Evolutionary conservation across 2,797 vertebrate species (phyloP).

Genomic region (Phrynocephalus forsythii): DNA sequence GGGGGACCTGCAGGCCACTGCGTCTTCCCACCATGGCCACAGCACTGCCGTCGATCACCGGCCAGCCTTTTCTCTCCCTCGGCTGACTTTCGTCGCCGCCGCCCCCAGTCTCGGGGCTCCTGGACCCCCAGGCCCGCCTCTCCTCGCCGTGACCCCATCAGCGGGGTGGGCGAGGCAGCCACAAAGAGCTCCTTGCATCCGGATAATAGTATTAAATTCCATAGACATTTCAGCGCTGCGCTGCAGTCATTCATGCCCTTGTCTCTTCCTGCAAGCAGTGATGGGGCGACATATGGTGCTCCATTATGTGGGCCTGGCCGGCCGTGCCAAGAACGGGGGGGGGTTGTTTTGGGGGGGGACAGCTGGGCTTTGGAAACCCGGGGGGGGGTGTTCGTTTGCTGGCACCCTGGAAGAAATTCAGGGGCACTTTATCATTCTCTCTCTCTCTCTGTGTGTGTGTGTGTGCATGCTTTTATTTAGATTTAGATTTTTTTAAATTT

Average conservation of each 20-base stretch:
- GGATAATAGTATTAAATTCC: slow-evolving; percentile 82
- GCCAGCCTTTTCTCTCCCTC: no score
- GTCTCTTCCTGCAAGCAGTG: slow-evolving; percentile 71
- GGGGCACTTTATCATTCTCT: no score
- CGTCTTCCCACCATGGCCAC: neutral
- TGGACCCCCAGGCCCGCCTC: neutral
- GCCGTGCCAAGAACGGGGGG: slow-evolving; percentile 54
- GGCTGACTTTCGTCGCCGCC: no score
- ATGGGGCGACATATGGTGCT: slow-evolving; percentile 78
- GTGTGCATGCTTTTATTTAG: no score
- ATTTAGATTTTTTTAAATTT: no score
- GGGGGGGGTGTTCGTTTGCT: slow-evolving; percentile 8
- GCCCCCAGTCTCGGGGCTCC: neutral
- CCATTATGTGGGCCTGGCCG: slow-evolving; percentile 73
- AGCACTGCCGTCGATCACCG: neutral
- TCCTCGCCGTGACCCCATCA: slow-evolving; percentile 57
- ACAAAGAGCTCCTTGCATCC: slow-evolving; percentile 77
- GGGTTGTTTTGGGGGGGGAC: slow-evolving; percentile 70
- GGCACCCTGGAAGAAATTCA: neutral
- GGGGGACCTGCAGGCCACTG: no score
- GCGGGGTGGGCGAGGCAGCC: slow-evolving; percentile 49
- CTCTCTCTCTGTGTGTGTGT: no score
- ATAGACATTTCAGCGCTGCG: slow-evolving; percentile 74
- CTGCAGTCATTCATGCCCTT: slow-evolving; percentile 61
- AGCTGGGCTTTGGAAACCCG: slow-evolving; percentile 61